phyloP scores from a whole-genome alignment of 2,888 invertebrate species.

The Pristionchus fissidentatus region DNA sequence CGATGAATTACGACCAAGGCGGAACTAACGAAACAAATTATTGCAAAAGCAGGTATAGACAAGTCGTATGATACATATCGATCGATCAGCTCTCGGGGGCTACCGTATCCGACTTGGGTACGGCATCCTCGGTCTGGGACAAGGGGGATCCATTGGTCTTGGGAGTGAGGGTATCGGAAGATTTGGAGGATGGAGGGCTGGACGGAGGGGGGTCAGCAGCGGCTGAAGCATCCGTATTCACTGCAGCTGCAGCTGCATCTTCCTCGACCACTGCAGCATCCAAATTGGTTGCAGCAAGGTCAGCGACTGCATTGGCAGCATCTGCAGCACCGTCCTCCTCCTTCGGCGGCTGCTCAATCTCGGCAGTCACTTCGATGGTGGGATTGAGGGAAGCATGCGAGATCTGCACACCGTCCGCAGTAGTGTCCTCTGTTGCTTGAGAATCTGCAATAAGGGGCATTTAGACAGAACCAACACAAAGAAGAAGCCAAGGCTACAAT shows the following conservation, averaged over 20 bases:
- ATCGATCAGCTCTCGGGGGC: neutral
- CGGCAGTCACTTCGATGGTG: neutral
- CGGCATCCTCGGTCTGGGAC: neutral
- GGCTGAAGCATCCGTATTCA: neutral
- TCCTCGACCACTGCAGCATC: neutral
- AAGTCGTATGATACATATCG: slow-evolving; percentile 16
- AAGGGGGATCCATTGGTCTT: slow-evolving; percentile 3
- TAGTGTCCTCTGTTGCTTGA: neutral
- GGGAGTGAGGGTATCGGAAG: neutral
- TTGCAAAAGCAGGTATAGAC: neutral
- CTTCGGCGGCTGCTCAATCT: neutral
- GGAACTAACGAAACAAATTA: neutral
- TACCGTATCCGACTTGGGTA: neutral
- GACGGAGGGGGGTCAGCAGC: neutral
- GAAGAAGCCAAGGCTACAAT: too few relatives aligned
- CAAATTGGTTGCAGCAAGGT: neutral
- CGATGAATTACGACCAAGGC: neutral
- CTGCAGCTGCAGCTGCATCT: neutral
- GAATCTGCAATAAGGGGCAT: neutral
- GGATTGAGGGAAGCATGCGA: neutral
- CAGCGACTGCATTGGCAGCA: neutral
- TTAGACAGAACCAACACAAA: too few relatives aligned
- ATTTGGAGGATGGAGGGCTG: neutral
- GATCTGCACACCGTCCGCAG: too few relatives aligned
- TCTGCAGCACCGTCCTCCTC: neutral